A percentile compares a stretch with the other conserved stretches of the same genome.
phyloP scores from a whole-genome alignment of 1,140 invertebrate species.

The Spodoptera litura region DNA sequence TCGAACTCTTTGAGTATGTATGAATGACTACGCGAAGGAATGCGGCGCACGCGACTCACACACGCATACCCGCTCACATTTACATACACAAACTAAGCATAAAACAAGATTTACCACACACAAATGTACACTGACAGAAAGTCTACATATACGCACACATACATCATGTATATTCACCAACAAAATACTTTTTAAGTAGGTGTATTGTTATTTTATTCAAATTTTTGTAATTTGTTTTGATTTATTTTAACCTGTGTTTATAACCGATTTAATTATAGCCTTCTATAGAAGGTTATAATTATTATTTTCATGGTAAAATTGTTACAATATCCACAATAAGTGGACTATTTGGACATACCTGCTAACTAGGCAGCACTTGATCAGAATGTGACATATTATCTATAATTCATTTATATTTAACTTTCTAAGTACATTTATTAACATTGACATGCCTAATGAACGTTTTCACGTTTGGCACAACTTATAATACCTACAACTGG shows the following conservation, averaged over 20 bases:
- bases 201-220: slow-evolving; percentile 54
- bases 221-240: slow-evolving; percentile 46
- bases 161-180: slow-evolving; percentile 56
- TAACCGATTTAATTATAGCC: slow-evolving; percentile 25
- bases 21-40: slow-evolving; percentile 80
- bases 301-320: slow-evolving; percentile 9
- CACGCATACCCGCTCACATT: slow-evolving; percentile 51
- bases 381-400: too few relatives aligned
- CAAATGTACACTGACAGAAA: slow-evolving; percentile 56
- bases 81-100: slow-evolving; percentile 62
- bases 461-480: too few relatives aligned
- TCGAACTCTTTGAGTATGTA: slow-evolving; percentile 64
- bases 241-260: slow-evolving; percentile 41
- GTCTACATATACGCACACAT: slow-evolving; percentile 65
- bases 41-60: slow-evolving; percentile 78
- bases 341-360: not conserved
- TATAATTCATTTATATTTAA: too few relatives aligned
- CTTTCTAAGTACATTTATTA: not conserved
- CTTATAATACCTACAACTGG: too few relatives aligned
- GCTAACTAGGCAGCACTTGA: too few relatives aligned
- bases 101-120: slow-evolving; percentile 75
- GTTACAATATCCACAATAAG: not conserved
- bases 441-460: not conserved
- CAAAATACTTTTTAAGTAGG: slow-evolving; percentile 52
- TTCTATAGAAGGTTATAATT: not conserved